Conservation (phyloP, 1,140 invertebrate genomes). For the Hestina assimilis region DNA sequence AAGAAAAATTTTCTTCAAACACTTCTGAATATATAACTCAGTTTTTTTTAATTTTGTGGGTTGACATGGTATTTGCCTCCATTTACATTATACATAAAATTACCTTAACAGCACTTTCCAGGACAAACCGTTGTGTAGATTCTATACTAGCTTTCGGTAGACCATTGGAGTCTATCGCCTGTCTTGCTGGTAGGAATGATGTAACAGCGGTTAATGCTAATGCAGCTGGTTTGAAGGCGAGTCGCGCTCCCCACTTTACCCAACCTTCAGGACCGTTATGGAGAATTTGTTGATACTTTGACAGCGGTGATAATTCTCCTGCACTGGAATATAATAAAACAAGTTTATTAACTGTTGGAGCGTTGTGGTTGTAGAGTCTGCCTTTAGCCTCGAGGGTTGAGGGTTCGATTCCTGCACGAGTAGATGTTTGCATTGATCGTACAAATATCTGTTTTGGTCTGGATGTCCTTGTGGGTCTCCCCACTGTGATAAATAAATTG, state of each 20-base stretch:
- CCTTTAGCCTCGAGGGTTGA: too few relatives aligned
- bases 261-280: conserved; percentile 63
- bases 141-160: conserved; percentile 66
- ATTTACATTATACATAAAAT: neutral
- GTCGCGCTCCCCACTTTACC: conserved; percentile 58
- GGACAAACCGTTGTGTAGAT: conserved; percentile 59
- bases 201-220: conserved; percentile 55
- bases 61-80: too few relatives aligned
- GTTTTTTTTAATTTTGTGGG: too few relatives aligned
- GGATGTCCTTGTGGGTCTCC: too few relatives aligned
- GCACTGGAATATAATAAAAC: conserved; percentile 40
- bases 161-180: conserved; percentile 50
- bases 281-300: conserved; percentile 64
- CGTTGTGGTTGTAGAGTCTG: too few relatives aligned
- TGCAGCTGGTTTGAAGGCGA: conserved; percentile 62
- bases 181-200: conserved; percentile 51
- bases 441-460: too few relatives aligned
- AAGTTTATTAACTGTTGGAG: neutral
- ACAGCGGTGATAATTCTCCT: conserved; percentile 53
- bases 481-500: too few relatives aligned
- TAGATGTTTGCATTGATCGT: too few relatives aligned
- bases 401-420: too few relatives aligned
- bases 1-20: too few relatives aligned
- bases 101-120: conserved; percentile 64
- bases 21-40: too few relatives aligned